A percentile compares a stretch with the other conserved stretches of the same genome.
phyloP scores from a whole-genome alignment of 1,140 invertebrate species.

The Matsumurasca onukii region DNA sequence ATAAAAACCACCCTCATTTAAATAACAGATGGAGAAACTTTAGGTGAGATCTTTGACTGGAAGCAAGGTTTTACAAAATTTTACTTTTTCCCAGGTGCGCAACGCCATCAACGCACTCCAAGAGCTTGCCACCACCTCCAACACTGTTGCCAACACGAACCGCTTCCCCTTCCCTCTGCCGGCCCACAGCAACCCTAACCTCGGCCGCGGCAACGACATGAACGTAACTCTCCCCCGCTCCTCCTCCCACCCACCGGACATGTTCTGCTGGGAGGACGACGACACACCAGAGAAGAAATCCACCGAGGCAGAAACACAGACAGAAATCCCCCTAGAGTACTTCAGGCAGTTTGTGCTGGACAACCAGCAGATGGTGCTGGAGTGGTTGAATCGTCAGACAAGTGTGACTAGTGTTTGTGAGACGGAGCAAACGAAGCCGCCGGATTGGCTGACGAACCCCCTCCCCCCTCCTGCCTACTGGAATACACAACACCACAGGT shows the following conservation, averaged over 20 bases:
- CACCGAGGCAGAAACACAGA: constrained; percentile 44
- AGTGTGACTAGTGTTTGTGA: constrained; percentile 5
- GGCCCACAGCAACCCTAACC: constrained; percentile 69
- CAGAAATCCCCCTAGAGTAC: constrained; percentile 27
- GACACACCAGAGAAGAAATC: constrained; percentile 40
- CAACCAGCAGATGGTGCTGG: constrained; percentile 36
- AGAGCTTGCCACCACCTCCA: constrained; percentile 67
- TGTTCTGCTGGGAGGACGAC: constrained; percentile 65
- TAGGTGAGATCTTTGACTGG: too few species aligned
- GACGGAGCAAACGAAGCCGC: neutral
- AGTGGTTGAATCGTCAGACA: constrained; percentile 36
- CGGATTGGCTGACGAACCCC: constrained; percentile 33
- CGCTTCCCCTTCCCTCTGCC: constrained; percentile 53
- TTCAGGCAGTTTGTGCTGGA: constrained; percentile 33
- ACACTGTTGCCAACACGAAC: constrained; percentile 48
- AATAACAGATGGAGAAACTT: too few species aligned
- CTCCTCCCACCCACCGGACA: constrained; percentile 79
- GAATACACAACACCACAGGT: constrained; percentile 33
- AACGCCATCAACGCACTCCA: constrained; percentile 80
- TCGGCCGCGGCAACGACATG: constrained; percentile 45
- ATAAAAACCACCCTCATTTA: too few species aligned
- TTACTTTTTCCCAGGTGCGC: constrained; percentile 56
- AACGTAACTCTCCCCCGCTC: constrained; percentile 62
- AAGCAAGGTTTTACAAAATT: neutral
- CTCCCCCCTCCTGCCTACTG: constrained; percentile 32